These are phyloP conservation scores for Melieria picta DNA, from an alignment of 2,888 invertebrate genomes.

Conservation along the genomic window DNA sequence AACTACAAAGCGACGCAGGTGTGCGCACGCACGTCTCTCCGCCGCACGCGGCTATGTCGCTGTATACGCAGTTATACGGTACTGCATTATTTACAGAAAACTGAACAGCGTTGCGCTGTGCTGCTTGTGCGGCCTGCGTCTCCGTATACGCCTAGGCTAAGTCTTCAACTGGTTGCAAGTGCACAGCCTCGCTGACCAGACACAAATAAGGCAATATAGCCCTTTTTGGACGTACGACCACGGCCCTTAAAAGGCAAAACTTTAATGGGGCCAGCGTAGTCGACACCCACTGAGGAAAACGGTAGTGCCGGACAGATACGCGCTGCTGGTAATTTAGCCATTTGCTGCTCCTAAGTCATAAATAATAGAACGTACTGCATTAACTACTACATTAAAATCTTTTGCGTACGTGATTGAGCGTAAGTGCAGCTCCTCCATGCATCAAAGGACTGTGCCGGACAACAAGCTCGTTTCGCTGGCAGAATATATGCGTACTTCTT, in stretches of 20 bases:
- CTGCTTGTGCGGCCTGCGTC: too few species aligned
- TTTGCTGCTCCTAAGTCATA: conserved; percentile 18
- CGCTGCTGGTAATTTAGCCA: conserved; percentile 25
- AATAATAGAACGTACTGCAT: conserved; percentile 27
- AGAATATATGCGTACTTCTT: conserved; percentile 32
- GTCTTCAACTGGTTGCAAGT: conserved; percentile 1
- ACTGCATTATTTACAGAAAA: too few species aligned
- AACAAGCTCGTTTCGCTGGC: conserved; percentile 17
- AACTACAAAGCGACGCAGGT: too few species aligned
- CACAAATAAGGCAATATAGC: conserved; percentile 17
- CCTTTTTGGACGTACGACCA: neutral
- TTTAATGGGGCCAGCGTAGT: conserved; percentile 7
- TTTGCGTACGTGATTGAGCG: conserved; percentile 16
- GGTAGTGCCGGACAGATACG: conserved; percentile 14
- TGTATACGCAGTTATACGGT: too few species aligned
- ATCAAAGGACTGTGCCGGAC: conserved; percentile 4
- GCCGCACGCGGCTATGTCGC: too few species aligned
- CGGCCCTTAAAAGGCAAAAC: conserved; percentile 12
- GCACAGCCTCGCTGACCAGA: neutral
- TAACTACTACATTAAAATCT: conserved; percentile 31
- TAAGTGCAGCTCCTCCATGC: conserved; percentile 26
- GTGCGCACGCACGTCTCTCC: too few species aligned
- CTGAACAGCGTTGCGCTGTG: too few species aligned
- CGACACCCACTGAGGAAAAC: conserved; percentile 6
- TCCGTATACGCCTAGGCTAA: too few species aligned